Evolutionary conservation across 2,797 vertebrate species (phyloP).

Genomic region (Sebastes diaconus): DNA sequence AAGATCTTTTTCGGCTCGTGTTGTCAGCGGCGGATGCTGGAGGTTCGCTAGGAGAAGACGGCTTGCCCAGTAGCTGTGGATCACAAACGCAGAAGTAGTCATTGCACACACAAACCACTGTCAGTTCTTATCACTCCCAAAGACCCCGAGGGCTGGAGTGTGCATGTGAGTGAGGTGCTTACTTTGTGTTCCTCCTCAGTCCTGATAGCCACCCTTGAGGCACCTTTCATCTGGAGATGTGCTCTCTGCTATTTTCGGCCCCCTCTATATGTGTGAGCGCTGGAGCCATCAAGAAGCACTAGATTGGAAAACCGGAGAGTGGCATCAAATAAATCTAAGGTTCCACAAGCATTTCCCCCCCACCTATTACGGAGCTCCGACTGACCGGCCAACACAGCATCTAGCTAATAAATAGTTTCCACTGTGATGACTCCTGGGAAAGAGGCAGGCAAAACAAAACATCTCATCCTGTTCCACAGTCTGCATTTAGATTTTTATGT

Average conservation of each 20-base stretch:
- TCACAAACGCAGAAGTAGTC: slow-evolving; percentile 73
- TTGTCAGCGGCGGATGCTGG: slow-evolving; percentile 53
- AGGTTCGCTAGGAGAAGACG: slow-evolving; percentile 40
- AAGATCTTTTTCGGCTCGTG: slow-evolving; percentile 53
- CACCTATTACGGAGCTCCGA: slow-evolving; percentile 65
- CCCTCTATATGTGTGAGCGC: slow-evolving; percentile 59
- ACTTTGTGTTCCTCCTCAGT: slow-evolving; percentile 74
- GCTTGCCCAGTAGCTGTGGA: slow-evolving; percentile 56
- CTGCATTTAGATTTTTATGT: slow-evolving; percentile 58
- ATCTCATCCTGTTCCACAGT: slow-evolving; percentile 45
- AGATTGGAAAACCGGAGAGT: slow-evolving; percentile 78
- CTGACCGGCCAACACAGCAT: slow-evolving; percentile 69
- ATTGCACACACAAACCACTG: slow-evolving; percentile 74
- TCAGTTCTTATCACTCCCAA: slow-evolving; percentile 78
- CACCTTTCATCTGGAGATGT: slow-evolving; percentile 74
- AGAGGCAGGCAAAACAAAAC: slow-evolving; percentile 57
- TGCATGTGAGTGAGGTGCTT: slow-evolving; percentile 79
- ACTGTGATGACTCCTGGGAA: slow-evolving; percentile 62
- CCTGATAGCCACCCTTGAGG: slow-evolving; percentile 80
- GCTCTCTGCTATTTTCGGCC: slow-evolving; percentile 74
- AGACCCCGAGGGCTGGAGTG: slow-evolving; percentile 68
- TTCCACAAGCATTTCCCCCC: slow-evolving; percentile 50
- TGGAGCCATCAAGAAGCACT: slow-evolving; percentile 72
- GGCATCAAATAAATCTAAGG: slow-evolving; percentile 75
- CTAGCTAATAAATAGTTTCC: slow-evolving; percentile 76